Evolutionary conservation across 1,140 invertebrate species (phyloP), one percentile per base, ranked within the genome.

Genomic region (Cotesia glomerata): DNA sequence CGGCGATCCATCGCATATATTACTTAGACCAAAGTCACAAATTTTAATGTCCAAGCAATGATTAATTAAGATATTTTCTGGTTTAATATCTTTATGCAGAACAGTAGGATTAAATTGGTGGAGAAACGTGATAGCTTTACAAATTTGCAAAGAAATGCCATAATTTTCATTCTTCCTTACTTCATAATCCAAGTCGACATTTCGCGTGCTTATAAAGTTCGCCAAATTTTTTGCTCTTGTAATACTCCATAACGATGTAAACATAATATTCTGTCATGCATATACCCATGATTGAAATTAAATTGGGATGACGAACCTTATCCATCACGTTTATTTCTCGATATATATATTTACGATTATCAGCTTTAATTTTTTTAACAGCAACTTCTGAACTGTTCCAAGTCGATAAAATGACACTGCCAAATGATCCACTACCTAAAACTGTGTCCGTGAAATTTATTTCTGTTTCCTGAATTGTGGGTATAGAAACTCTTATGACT

Each of bases 1-100:
- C 4, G 39, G 13, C 18, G 45, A 16, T 36, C 49, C 34, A 9
- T 52, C 26, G 11, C 11, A 18, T 18, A 13, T 49, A 5, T 9
- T 71, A 63, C 69, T 63, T 13, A 71, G 49, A 2, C 69, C 69
- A 11, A 71, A n/a, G 62, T 71, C 69, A 45, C 69, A 71, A 2
- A 71, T 2, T 56, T 71, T 71, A 34, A 71, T 32, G 7, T 13
- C 35, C 8, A 1, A 39, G 11, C 63, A 3, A 11, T 63, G 32
- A 63, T 51, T 49, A 5, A 71, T 18, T 35, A 71, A 34, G 63
- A 71, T 54, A 56, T 71, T 71, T 36, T 64, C 69, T 3, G 26
- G 32, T 58, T 71, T 71, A n/a, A 71, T 65, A 58, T 71, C 69
- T 58, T 65, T 64, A 35, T 71, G 69, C 5, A 71, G 3, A n/a